phyloP scores from a whole-genome alignment of 64 coral and sea anemone species.

The Acropora tenuis region DNA sequence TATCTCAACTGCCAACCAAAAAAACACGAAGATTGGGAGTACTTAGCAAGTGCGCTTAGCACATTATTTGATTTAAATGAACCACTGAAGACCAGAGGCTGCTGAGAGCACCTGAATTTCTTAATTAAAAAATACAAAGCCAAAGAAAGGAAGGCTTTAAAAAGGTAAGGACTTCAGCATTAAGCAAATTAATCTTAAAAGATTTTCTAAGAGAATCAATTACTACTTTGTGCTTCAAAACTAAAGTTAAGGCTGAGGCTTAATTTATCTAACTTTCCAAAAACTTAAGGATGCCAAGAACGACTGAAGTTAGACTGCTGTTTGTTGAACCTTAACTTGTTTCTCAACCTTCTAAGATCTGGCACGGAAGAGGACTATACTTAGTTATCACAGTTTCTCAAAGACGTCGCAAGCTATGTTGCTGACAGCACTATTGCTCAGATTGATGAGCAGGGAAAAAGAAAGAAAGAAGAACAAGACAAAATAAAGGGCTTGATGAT shows the following conservation, averaged over 20 bases:
- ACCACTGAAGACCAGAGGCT: no score
- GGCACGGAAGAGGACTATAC: neutral
- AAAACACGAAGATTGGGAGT: neutral
- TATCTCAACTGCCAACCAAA: neutral
- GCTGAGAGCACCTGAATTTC: neutral
- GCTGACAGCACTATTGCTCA: no score
- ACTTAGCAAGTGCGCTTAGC: neutral
- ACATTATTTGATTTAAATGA: no score
- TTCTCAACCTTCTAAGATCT: neutral
- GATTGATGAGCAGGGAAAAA: neutral
- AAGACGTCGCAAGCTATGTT: neutral
- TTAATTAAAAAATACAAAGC: neutral
- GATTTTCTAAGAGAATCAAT: neutral
- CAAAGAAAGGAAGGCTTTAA: neutral
- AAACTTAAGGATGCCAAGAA: neutral
- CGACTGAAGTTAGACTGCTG: neutral
- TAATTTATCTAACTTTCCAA: neutral
- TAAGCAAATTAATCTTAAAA: neutral
- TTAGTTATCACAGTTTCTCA: neutral
- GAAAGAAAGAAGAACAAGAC: neutral
- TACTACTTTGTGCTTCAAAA: neutral
- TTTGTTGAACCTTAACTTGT: neutral
- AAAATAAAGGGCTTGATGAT: neutral
- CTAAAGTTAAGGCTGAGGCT: neutral
- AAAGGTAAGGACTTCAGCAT: neutral